Percentiles rank a stretch among this genome's conserved stretches.
Evolutionary conservation across 1,140 invertebrate species (phyloP).

Genomic region (Triops cancriformis): DNA sequence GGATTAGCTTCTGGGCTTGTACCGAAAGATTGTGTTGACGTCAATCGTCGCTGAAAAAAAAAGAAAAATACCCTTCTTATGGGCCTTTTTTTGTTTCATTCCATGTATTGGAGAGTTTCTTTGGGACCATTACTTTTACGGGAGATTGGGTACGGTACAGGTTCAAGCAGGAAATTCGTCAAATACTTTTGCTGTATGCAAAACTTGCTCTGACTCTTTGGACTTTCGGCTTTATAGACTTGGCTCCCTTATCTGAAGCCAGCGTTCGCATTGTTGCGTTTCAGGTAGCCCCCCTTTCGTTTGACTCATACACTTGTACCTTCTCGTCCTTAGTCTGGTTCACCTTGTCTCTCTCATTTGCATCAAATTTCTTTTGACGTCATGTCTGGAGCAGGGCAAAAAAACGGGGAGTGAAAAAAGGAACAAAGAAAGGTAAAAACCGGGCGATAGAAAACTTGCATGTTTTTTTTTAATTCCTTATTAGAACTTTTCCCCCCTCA

Average conservation of each 20-base stretch:
- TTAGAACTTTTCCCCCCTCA: no score
- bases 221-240: not conserved
- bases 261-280: not conserved
- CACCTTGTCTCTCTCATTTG: not conserved
- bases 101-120: no score
- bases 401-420: not conserved
- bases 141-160: no score
- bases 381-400: not conserved
- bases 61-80: no score
- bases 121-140: no score
- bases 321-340: conserved; percentile 13
- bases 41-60: no score
- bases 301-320: not conserved
- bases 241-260: not conserved
- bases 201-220: no score
- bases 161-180: not conserved
- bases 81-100: no score
- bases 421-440: not conserved
- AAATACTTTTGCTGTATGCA: not conserved
- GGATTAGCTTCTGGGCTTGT: no score
- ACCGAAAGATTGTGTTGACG: no score
- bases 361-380: conserved; percentile 2
- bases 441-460: not conserved
- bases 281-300: not conserved
- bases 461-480: not conserved